These are phyloP conservation scores for Ichneumoninae sp. DNA, from an alignment of 2,888 invertebrate genomes.

Conservation along the genomic window DNA sequence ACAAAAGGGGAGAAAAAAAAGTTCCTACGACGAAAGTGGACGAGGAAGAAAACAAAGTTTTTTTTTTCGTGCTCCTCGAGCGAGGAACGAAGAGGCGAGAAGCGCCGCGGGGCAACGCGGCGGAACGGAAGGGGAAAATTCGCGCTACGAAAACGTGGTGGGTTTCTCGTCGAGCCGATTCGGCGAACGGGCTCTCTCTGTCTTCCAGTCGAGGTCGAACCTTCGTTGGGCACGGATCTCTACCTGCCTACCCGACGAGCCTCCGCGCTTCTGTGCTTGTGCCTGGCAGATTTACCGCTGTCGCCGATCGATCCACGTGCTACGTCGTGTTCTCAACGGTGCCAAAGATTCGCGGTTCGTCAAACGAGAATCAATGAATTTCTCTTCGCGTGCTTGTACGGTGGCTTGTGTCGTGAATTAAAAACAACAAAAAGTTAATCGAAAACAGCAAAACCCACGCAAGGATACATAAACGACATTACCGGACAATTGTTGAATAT, in stretches of 20 bases:
- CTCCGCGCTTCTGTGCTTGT: background rate
- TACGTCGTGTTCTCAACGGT: constrained; percentile 35
- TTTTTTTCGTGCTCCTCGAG: background rate
- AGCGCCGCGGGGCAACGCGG: too few relatives aligned
- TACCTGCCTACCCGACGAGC: background rate
- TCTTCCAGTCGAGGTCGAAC: constrained; percentile 71
- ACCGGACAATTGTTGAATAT: background rate
- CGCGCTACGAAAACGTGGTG: constrained; percentile 57
- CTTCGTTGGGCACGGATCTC: constrained; percentile 66
- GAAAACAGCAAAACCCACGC: background rate
- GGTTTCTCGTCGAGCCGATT: constrained; percentile 53
- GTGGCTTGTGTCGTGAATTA: constrained; percentile 1
- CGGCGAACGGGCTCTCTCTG: constrained; percentile 44
- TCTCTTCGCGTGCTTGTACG: too few relatives aligned
- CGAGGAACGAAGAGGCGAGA: background rate
- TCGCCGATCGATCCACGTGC: background rate
- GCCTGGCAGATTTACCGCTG: background rate
- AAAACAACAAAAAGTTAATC: too few relatives aligned
- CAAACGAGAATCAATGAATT: background rate
- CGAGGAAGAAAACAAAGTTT: too few relatives aligned
- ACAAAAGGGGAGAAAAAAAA: too few relatives aligned
- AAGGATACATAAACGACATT: constrained; percentile 22
- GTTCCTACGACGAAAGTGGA: too few relatives aligned
- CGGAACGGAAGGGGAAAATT: background rate
- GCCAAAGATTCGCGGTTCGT: constrained; percentile 57